Evolutionary conservation across 2,797 vertebrate genomes (phyloP), one percentile per base, ranked within the genome.

Genomic region (Lepidocolaptes lacrymiger): DNA sequence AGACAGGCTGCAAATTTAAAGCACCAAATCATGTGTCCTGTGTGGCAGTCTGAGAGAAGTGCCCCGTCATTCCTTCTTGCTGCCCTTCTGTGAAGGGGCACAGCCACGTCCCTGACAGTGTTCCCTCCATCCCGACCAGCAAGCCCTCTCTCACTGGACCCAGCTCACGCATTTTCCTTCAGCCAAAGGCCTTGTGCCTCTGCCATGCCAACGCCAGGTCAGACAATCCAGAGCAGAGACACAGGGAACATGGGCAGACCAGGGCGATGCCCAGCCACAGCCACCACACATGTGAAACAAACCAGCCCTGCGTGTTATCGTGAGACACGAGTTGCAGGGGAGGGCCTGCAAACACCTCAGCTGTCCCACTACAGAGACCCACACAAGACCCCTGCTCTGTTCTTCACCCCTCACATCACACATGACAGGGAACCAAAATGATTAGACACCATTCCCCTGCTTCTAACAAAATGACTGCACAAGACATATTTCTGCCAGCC

Each of bases 71-170:
- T 37, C 11, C 21, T 59, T 41, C 59, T 27, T 0, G 0, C 19
- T 49, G 23, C 44, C 64, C 7, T 74, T 54, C 48, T 9, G 4
- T 15, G 0, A 0, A 62, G 2, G 0, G 9, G 58, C 63, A 72
- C 0, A 0, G 15, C 27, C 6, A 3, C 6, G 8, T 21, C 63
- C 22, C 52, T 20, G 30, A 39, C 1, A 7, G 21, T 0, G 0
- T 9, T 59, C 10, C 39, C 59, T 27, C 9, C 2, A 20, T 8
- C 21, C 5, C 39, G 11, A 18, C 5, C 71, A 85, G 14, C 41
- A 58, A 75, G 9, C 14, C 23, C 49, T 52, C 36, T 61, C 44
- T 68, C 22, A 16, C 9, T 8, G 2, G 52, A 68, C 28, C 30
- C 6, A 10, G 23, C 34, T 90, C 10, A 8, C 26, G 18, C 7